Evolutionary conservation across 2,888 invertebrate species (phyloP), one percentile per base, ranked within the genome.

Genomic region (Holacanthella duospinosa): DNA sequence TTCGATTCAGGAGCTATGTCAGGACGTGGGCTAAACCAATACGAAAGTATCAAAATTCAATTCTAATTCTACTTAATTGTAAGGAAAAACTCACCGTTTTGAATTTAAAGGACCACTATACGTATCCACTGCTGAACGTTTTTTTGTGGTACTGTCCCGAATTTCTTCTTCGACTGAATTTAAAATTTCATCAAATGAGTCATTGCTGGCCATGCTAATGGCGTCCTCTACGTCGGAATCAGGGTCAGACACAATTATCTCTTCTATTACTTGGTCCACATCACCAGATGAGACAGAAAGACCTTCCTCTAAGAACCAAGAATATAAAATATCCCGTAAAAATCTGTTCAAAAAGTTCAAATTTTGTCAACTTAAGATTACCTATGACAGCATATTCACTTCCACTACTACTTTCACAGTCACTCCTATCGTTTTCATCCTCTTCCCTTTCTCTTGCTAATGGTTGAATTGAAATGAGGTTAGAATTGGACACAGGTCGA

Each of bases 221-320:
- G 65, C 65, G 53, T 65, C 65, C n/a, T 65, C 63, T 29, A 56
- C 65, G 4, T 56, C 55, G 26, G 28, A 56, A 29, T 62, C 60
- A n/a, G 59, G 57, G 16, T 61, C 66, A 19, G 29, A 60, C 24
- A 43, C 64, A 2, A 71, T 65, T 12, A 69, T 66, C 66, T 71
- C 71, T 55, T 71, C 71, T 19, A 70, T 67, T 28, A 71, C 67
- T 67, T 71, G 68, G 64, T 71, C 71, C 63, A 66, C 67, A 58
- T 70, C 70, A 2, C 66, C 66, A 60, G 64, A 66, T 21, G 66
- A 62, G 16, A 66, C 61, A 27, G 64, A 66, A 2, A 59, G 25
- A 24, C 65, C 66, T 43, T 67, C 68, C 44, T 64, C 66, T 67
- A 29, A 2, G 59, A 64, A 62, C 27, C 19, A 21, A 48, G 26